These are phyloP conservation scores for Idaea straminata DNA, from an alignment of 2,888 invertebrate species.

Conservation along the genomic window DNA sequence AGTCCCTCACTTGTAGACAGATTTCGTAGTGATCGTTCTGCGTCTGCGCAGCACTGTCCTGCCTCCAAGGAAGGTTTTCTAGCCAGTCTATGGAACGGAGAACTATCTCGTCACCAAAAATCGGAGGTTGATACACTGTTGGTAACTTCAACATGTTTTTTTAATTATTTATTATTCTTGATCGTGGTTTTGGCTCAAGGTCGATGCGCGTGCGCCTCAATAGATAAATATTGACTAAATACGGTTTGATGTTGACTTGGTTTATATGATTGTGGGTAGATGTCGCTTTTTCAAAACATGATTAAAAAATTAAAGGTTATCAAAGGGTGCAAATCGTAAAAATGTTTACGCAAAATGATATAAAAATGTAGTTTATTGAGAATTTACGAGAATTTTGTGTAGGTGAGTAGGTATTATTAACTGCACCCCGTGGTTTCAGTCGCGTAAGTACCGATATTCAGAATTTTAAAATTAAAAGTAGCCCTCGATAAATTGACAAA, in stretches of 20 bases:
- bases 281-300: constrained; percentile 26
- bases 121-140: constrained; percentile 34
- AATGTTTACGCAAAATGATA: not conserved
- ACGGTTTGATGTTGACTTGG: constrained; percentile 26
- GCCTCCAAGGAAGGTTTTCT: constrained; percentile 60
- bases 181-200: not conserved
- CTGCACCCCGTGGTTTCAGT: not conserved
- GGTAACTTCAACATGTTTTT: constrained; percentile 23
- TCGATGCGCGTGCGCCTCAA: constrained; percentile 10
- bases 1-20: constrained; percentile 52
- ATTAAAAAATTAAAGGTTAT: constrained; percentile 18
- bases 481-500: too few relatives aligned
- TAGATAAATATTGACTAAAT: constrained; percentile 16
- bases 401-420: not conserved
- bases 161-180: constrained; percentile 13
- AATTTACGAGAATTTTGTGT: not conserved
- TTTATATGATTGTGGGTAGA: constrained; percentile 25
- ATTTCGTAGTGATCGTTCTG: constrained; percentile 55
- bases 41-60: constrained; percentile 44
- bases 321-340: not conserved
- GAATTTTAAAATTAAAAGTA: too few relatives aligned
- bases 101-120: constrained; percentile 58
- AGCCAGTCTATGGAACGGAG: constrained; percentile 63
- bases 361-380: not conserved
- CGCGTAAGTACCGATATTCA: too few relatives aligned